Conservation (phyloP, 2,888 invertebrate species). For the Tipula vernalis region DNA sequence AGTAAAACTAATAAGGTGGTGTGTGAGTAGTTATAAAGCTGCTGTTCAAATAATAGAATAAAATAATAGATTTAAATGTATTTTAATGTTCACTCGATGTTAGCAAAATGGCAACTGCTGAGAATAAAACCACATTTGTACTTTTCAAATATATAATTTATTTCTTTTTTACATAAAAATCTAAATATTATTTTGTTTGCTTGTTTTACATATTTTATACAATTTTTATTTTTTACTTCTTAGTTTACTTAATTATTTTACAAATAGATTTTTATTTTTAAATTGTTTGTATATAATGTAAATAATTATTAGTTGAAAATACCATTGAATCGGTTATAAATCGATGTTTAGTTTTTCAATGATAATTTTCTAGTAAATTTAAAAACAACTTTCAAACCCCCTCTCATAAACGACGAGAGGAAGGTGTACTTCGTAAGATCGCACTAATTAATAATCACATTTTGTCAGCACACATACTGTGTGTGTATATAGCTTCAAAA, state of each 20-base stretch:
- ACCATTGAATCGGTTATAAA: not conserved
- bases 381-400: not conserved
- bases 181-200: not conserved
- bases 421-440: too few species aligned
- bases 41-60: too few species aligned
- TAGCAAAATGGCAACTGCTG: too few species aligned
- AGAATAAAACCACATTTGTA: not conserved
- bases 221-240: not conserved
- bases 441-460: too few species aligned
- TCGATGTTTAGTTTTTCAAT: not conserved
- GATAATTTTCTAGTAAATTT: not conserved
- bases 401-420: too few species aligned
- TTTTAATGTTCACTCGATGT: too few species aligned
- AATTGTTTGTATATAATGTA: not conserved
- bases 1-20: too few species aligned
- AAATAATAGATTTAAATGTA: too few species aligned
- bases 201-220: not conserved
- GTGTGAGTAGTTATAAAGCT: too few species aligned
- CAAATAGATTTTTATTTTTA: not conserved
- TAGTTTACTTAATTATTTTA: not conserved
- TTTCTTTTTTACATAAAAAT: not conserved
- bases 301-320: not conserved
- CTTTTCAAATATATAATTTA: slow-evolving; percentile 7
- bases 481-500: too few species aligned
- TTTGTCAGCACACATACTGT: too few species aligned